Evolutionary conservation across 2,113 vertebrate genomes (phyloP).

Genomic region (Turnix velox): DNA sequence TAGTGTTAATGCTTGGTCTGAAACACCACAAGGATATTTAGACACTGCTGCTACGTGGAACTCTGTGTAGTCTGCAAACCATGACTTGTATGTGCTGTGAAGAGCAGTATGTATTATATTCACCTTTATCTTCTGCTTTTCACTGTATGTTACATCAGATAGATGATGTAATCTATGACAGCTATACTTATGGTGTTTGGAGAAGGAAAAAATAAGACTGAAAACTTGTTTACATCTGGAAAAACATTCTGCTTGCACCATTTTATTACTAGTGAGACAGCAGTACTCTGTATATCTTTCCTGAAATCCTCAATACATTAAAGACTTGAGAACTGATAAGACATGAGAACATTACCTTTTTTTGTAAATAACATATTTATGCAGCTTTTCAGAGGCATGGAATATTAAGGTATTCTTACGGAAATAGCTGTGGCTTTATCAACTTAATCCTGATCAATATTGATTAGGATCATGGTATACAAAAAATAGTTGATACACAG

Average conservation of each 20-base stretch:
- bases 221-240: background rate
- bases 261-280: background rate
- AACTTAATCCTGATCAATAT: too few species aligned
- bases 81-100: background rate
- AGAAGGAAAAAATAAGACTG: background rate
- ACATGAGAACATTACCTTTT: background rate
- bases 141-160: background rate
- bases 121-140: background rate
- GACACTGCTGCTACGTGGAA: background rate
- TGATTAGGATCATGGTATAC: background rate
- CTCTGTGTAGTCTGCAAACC: background rate
- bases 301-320: background rate
- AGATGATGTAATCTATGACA: background rate
- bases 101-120: background rate
- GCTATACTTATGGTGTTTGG: background rate
- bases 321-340: background rate
- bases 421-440: background rate
- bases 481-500: background rate
- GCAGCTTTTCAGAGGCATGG: background rate
- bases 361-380: background rate
- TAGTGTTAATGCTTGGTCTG: background rate
- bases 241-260: background rate
- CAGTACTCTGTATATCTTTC: background rate
- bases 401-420: background rate
- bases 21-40: background rate